phyloP scores from a whole-genome alignment of 2,113 vertebrate genomes.

The Xenopus laevis region DNA sequence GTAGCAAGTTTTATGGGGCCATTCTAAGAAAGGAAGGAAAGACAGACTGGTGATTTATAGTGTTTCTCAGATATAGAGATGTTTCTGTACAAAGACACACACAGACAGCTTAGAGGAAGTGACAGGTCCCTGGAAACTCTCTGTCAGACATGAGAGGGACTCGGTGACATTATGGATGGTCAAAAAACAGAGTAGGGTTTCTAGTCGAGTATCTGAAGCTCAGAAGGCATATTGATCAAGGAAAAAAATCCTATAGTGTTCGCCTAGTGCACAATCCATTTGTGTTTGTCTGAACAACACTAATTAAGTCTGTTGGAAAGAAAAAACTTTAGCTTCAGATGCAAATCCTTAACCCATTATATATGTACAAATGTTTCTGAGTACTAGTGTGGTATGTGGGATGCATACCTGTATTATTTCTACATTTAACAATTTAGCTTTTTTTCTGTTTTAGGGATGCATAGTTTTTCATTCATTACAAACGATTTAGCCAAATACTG shows the following conservation, averaged over 20 bases:
- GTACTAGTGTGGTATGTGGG: no score
- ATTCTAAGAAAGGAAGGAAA: neutral
- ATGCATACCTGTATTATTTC: no score
- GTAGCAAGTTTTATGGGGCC: no score
- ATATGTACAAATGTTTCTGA: neutral
- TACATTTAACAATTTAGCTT: no score
- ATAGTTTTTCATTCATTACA: no score
- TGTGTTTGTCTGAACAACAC: constrained; percentile 57
- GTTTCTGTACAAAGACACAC: neutral
- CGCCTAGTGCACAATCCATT: constrained; percentile 61
- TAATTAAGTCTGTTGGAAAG: constrained; percentile 66
- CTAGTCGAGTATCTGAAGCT: constrained; percentile 25
- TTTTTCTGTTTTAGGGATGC: no score
- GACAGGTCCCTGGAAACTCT: constrained; percentile 14
- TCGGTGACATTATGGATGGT: neutral
- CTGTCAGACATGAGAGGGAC: neutral
- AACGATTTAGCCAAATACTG: no score
- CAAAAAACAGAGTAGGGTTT: constrained; percentile 2
- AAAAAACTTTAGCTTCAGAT: constrained; percentile 60
- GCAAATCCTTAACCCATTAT: constrained; percentile 30
- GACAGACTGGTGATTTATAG: neutral
- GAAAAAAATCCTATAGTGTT: constrained; percentile 19
- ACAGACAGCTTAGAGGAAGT: neutral
- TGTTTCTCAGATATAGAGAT: neutral
- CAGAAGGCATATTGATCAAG: constrained; percentile 46